A percentile compares a stretch with the other conserved stretches of the same genome.
These are phyloP conservation scores for Malaclemys terrapin DNA, from an alignment of 2,113 vertebrate genomes.

Conservation along the genomic window DNA sequence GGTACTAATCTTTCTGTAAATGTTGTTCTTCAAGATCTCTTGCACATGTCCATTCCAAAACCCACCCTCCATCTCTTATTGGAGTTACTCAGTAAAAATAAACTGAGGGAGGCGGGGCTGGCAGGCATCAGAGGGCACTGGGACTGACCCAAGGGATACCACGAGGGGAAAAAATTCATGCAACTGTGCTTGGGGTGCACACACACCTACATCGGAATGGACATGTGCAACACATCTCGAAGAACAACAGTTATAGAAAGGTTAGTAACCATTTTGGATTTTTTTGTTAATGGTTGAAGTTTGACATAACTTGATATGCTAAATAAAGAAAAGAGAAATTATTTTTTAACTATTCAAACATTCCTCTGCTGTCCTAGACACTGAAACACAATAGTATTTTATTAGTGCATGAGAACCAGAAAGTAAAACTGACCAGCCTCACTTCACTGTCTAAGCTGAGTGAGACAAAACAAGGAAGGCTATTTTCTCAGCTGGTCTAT, in stretches of 20 bases:
- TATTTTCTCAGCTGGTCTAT: background rate
- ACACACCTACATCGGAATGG: background rate
- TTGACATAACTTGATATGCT: slow-evolving; percentile 13
- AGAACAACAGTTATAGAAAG: background rate
- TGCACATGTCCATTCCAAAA: too few species aligned
- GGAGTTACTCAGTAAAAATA: too few species aligned
- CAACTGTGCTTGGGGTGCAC: background rate
- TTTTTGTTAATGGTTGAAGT: background rate
- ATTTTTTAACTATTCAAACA: slow-evolving; percentile 15
- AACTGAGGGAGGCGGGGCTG: background rate
- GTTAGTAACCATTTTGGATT: background rate
- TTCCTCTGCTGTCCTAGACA: slow-evolving; percentile 1
- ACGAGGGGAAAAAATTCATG: background rate
- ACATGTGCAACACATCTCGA: background rate
- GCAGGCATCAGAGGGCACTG: background rate
- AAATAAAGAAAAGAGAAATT: slow-evolving; percentile 9
- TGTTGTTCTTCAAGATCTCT: too few species aligned
- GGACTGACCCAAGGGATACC: background rate
- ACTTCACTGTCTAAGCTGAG: too few species aligned
- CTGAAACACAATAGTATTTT: slow-evolving; percentile 5
- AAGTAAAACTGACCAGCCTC: background rate
- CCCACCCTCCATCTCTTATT: too few species aligned
- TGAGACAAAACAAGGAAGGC: background rate
- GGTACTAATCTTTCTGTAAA: too few species aligned
- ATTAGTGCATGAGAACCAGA: background rate